These are phyloP conservation scores for Argyresthia goedartella DNA, from an alignment of 2,888 invertebrate genomes.

Conservation along the genomic window DNA sequence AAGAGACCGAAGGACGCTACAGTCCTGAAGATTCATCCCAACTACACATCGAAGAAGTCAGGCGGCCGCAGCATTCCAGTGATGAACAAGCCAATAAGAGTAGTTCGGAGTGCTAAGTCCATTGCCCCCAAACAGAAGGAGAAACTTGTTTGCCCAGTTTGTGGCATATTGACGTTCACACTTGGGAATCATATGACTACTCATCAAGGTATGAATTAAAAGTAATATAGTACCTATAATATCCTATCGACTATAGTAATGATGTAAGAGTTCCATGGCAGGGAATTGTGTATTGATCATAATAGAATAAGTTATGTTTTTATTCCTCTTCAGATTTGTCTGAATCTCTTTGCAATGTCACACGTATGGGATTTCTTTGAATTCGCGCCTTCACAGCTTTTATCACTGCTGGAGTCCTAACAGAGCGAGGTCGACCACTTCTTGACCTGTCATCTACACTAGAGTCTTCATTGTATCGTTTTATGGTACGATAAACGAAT, in stretches of 20 bases:
- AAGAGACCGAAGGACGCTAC: slow-evolving; percentile 61
- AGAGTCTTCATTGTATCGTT: too few relatives aligned
- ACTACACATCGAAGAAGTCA: slow-evolving; percentile 20
- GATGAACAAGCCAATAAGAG: slow-evolving; percentile 34
- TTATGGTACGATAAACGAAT: too few relatives aligned
- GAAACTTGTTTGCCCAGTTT: slow-evolving; percentile 62
- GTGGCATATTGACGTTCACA: slow-evolving; percentile 60
- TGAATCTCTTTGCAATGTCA: too few relatives aligned
- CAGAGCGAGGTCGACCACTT: too few relatives aligned
- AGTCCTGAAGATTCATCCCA: slow-evolving; percentile 42
- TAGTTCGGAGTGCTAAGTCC: slow-evolving; percentile 30
- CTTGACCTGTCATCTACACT: too few relatives aligned
- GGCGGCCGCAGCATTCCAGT: slow-evolving; percentile 14
- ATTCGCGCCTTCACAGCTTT: too few relatives aligned
- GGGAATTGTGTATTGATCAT: too few relatives aligned
- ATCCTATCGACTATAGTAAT: background rate
- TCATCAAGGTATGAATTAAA: slow-evolving; percentile 49
- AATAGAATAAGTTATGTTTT: too few relatives aligned
- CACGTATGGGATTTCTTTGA: too few relatives aligned
- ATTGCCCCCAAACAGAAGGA: slow-evolving; percentile 40
- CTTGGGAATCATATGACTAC: slow-evolving; percentile 60
- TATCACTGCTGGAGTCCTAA: too few relatives aligned
- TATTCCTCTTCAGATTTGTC: too few relatives aligned
- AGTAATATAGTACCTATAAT: background rate
- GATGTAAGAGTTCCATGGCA: too few relatives aligned